These are phyloP conservation scores for Protodeltote pygarga DNA, from an alignment of 2,888 invertebrate species.

Conservation along the genomic window DNA sequence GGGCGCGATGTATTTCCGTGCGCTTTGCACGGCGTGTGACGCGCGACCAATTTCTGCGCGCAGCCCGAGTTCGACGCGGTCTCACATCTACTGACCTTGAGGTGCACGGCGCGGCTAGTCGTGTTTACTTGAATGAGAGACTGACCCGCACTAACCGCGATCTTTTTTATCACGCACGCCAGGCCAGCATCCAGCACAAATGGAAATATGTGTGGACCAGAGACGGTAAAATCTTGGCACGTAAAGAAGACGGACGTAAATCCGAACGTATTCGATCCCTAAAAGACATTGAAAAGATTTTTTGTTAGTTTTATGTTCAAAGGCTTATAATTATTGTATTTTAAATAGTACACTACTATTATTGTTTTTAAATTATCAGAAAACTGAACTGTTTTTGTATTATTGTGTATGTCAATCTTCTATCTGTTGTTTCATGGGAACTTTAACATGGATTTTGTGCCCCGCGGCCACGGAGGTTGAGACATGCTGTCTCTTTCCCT, in stretches of 20 bases:
- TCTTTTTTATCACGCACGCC: not conserved
- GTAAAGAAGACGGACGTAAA: not conserved
- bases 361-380: too few relatives aligned
- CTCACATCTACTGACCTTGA: slow-evolving; percentile 17
- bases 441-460: too few relatives aligned
- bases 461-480: too few relatives aligned
- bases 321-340: too few relatives aligned
- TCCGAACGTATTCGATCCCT: not conserved
- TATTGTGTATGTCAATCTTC: too few relatives aligned
- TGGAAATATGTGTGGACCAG: slow-evolving; percentile 10
- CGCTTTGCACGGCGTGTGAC: slow-evolving; percentile 19
- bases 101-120: slow-evolving; percentile 4
- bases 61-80: slow-evolving; percentile 26
- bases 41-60: slow-evolving; percentile 21
- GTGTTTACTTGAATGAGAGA: slow-evolving; percentile 12
- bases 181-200: not conserved
- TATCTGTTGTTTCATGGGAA: too few relatives aligned
- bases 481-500: too few relatives aligned
- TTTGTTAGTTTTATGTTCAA: too few relatives aligned
- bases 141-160: slow-evolving; percentile 1
- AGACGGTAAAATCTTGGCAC: not conserved
- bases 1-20: slow-evolving; percentile 19
- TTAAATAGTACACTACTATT: too few relatives aligned
- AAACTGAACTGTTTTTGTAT: too few relatives aligned
- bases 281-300: not conserved